phyloP scores from a whole-genome alignment of 2,113 vertebrate species.

The Verasper variegatus region DNA sequence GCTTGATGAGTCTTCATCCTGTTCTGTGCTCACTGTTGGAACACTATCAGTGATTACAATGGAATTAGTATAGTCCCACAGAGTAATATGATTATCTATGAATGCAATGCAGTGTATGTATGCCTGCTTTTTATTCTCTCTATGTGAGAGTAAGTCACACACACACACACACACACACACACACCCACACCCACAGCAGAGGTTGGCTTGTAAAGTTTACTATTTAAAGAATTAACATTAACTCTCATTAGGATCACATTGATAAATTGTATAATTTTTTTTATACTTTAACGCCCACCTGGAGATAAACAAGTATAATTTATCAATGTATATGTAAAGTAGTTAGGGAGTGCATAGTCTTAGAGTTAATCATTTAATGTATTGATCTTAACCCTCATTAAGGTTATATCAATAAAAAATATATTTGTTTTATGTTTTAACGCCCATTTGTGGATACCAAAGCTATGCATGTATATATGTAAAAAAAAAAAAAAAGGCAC shows the following conservation, averaged over 20 bases:
- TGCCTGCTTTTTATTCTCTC: not conserved
- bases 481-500: not conserved
- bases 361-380: too few relatives aligned
- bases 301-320: not conserved
- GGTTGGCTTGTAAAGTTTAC: not conserved
- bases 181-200: not conserved
- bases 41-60: conserved; percentile 40
- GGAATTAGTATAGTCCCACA: conserved; percentile 37
- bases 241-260: too few relatives aligned
- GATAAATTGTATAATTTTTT: not conserved
- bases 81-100: conserved; percentile 32
- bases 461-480: too few relatives aligned
- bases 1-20: conserved; percentile 39
- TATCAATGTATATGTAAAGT: not conserved
- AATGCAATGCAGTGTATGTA: conserved; percentile 6
- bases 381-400: too few relatives aligned
- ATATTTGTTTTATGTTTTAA: too few relatives aligned
- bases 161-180: too few relatives aligned
- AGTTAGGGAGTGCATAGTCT: not conserved
- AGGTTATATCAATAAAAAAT: too few relatives aligned
- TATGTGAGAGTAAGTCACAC: not conserved
- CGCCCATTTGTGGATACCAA: too few relatives aligned
- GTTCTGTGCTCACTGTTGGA: conserved; percentile 25
- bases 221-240: not conserved
- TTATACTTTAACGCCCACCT: not conserved